phyloP scores from a whole-genome alignment of 2,113 vertebrate species.

The Orcinus orca region DNA sequence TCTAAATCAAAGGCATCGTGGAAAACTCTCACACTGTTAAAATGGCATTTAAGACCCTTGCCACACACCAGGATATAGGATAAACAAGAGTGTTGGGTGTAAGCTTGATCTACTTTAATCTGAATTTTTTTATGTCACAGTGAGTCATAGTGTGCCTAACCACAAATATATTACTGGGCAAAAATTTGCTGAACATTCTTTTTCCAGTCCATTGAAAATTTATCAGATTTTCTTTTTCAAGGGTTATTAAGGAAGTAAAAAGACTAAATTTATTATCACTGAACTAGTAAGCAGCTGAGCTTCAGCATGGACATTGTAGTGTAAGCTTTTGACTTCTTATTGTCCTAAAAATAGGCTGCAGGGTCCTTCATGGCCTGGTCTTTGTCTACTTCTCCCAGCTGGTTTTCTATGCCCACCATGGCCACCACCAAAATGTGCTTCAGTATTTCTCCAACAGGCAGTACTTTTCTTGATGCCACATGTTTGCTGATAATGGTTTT shows the following conservation, averaged over 20 bases:
- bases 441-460: not conserved
- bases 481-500: not conserved
- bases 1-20: not conserved
- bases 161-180: constrained; percentile 12
- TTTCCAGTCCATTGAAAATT: constrained; percentile 37
- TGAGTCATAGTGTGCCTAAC: not conserved
- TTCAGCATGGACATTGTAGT: not conserved
- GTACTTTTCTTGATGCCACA: not conserved
- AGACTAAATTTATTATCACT: not conserved
- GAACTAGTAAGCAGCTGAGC: not conserved
- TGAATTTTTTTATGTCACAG: not conserved
- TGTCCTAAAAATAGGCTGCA: not conserved
- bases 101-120: not conserved
- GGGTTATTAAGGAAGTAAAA: constrained; percentile 51
- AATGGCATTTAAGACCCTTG: not conserved
- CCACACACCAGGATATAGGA: not conserved
- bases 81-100: not conserved
- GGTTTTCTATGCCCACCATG: not conserved
- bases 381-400: not conserved
- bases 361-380: not conserved
- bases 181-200: constrained; percentile 35
- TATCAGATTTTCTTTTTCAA: constrained; percentile 65
- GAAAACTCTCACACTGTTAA: not conserved
- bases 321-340: not conserved
- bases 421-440: not conserved